phyloP scores from a whole-genome alignment of 2,113 vertebrate genomes.

The Neodontobutis hainanensis region DNA sequence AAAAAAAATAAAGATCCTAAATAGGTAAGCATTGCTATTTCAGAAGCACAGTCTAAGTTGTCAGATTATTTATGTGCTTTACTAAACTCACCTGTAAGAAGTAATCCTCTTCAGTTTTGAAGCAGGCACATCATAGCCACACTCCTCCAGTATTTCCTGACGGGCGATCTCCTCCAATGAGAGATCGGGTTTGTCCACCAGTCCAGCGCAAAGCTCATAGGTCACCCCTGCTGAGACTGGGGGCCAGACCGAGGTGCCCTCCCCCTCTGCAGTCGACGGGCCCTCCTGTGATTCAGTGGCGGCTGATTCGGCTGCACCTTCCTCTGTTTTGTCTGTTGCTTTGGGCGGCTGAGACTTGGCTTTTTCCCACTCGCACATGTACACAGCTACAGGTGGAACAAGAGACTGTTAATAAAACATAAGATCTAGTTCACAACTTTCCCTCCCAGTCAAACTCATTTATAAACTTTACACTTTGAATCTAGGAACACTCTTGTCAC shows the following conservation, averaged over 20 bases:
- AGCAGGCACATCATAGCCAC: conserved; percentile 83
- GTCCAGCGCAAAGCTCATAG: conserved; percentile 91
- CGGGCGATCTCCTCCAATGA: conserved; percentile 90
- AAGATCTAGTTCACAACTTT: not conserved
- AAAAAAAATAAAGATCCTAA: too few relatives aligned
- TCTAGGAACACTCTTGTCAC: not conserved
- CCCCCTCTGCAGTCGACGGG: conserved; percentile 43
- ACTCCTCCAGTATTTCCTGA: conserved; percentile 90
- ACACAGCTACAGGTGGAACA: conserved; percentile 82
- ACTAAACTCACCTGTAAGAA: conserved; percentile 83
- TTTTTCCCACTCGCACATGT: conserved; percentile 86
- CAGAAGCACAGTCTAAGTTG: too few relatives aligned
- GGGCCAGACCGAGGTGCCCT: conserved; percentile 61
- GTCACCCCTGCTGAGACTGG: conserved; percentile 84
- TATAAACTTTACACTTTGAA: not conserved
- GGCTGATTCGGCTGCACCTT: conserved; percentile 40
- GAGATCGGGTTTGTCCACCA: conserved; percentile 89
- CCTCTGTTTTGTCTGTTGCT: conserved; percentile 46
- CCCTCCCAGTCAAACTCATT: not conserved
- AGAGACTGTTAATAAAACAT: not conserved
- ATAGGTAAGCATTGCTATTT: too few relatives aligned
- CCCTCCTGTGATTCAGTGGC: conserved; percentile 55
- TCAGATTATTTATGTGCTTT: not conserved
- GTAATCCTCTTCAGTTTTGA: conserved; percentile 83
- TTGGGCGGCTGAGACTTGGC: conserved; percentile 72